These are phyloP conservation scores for Otus sunia DNA, from an alignment of 2,113 vertebrate genomes.

Conservation along the genomic window DNA sequence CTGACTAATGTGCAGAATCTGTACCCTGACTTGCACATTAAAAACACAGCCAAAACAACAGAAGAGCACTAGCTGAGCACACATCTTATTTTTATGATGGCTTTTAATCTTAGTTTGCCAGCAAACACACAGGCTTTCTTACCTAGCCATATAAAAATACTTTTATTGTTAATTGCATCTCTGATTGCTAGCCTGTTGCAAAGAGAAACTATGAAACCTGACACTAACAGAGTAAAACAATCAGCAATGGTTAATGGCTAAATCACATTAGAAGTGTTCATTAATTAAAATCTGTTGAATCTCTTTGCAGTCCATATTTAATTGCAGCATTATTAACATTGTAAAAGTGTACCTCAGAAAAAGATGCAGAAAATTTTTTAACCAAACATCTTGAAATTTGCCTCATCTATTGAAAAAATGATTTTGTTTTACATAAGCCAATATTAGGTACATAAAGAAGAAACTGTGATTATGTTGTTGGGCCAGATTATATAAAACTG, in stretches of 20 bases:
- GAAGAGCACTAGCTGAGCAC: conserved; percentile 41
- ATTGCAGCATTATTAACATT: conserved; percentile 11
- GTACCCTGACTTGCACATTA: conserved; percentile 70
- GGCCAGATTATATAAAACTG: conserved; percentile 63
- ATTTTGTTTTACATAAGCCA: not conserved
- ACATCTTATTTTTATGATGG: conserved; percentile 66
- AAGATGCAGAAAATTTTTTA: conserved; percentile 7
- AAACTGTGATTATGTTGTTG: conserved; percentile 60
- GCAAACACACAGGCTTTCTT: conserved; percentile 53
- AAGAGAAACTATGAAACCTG: not conserved
- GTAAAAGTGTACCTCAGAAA: not conserved
- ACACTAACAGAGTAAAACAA: conserved; percentile 27
- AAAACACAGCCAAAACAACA: conserved; percentile 59
- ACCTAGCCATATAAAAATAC: conserved; percentile 28
- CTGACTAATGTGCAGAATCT: conserved; percentile 74
- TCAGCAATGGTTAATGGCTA: conserved; percentile 31
- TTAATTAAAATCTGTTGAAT: conserved; percentile 56
- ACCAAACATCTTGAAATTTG: not conserved
- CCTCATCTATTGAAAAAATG: not conserved
- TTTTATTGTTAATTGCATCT: conserved; percentile 49
- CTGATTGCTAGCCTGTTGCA: conserved; percentile 46
- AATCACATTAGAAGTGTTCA: not conserved
- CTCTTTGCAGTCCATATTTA: conserved; percentile 14
- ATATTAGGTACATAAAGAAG: conserved; percentile 1
- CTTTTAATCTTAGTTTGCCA: conserved; percentile 74